phyloP scores from a whole-genome alignment of 2,113 vertebrate species.

The Halichoeres trimaculatus region DNA sequence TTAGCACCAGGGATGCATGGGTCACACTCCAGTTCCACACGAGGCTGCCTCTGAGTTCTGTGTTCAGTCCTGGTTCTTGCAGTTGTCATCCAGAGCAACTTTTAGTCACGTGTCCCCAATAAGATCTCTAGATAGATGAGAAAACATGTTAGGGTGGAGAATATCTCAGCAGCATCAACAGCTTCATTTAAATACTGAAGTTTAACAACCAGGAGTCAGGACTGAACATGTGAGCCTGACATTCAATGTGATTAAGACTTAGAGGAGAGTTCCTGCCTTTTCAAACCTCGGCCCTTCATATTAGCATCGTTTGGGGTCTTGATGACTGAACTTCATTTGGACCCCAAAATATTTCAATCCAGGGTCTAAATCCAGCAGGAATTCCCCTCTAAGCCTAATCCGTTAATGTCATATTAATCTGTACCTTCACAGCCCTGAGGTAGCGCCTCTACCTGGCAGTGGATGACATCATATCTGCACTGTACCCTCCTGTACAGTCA shows the following conservation, averaged over 20 bases:
- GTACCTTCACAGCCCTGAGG: background rate
- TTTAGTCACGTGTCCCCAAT: background rate
- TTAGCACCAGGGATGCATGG: conserved; percentile 49
- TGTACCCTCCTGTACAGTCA: background rate
- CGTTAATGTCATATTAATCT: background rate
- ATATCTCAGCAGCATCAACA: background rate
- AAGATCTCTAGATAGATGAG: background rate
- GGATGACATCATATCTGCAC: conserved; percentile 1
- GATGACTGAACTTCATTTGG: no score
- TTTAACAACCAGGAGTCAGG: background rate
- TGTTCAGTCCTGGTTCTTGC: conserved; percentile 6
- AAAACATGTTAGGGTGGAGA: background rate
- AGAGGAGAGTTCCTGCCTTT: no score
- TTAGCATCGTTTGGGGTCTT: no score
- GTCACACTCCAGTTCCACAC: conserved; percentile 33
- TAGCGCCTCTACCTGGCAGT: background rate
- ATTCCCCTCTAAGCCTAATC: background rate
- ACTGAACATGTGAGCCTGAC: background rate
- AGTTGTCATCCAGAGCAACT: background rate
- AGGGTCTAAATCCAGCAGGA: background rate
- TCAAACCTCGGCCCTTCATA: no score
- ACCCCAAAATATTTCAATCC: background rate
- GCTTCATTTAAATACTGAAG: background rate
- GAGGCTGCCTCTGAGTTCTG: background rate
- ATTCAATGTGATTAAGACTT: background rate